Percentiles rank a stretch among this genome's conserved stretches.
These are phyloP conservation scores for Brachyistius frenatus DNA, from an alignment of 2,113 vertebrate species.

Conservation along the genomic window DNA sequence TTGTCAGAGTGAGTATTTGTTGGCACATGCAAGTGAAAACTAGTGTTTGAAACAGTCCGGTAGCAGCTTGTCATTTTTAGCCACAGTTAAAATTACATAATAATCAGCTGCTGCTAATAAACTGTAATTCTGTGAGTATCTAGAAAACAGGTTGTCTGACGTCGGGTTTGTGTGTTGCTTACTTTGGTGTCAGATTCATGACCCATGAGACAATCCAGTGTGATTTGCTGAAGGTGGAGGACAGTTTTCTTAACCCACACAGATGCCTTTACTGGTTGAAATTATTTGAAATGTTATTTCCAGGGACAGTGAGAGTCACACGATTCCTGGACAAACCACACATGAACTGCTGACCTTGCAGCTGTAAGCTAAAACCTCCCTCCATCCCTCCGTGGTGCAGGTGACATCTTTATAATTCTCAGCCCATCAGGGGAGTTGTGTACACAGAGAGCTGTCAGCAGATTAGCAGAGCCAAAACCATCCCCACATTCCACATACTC, in stretches of 20 bases:
- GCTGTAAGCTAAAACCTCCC: conserved; percentile 40
- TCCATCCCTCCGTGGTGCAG: conserved; percentile 8
- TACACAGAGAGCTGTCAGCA: conserved; percentile 57
- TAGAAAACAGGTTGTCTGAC: too few species aligned
- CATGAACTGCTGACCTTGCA: conserved; percentile 69
- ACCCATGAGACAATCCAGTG: too few species aligned
- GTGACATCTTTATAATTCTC: conserved; percentile 44
- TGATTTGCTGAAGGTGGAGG: background rate
- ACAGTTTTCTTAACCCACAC: background rate
- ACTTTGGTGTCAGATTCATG: too few species aligned
- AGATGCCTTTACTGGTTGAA: background rate
- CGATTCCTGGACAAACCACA: conserved; percentile 12
- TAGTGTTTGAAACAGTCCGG: too few species aligned
- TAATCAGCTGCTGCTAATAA: too few species aligned
- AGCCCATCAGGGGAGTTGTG: conserved; percentile 33
- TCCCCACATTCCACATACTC: conserved; percentile 74
- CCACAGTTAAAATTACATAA: too few species aligned
- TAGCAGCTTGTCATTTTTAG: too few species aligned
- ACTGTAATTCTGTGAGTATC: too few species aligned
- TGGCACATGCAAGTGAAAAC: too few species aligned
- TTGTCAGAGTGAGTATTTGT: too few species aligned
- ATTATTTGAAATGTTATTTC: too few species aligned
- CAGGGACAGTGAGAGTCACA: background rate
- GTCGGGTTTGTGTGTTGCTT: too few species aligned
- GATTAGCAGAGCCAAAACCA: conserved; percentile 64